Evolutionary conservation across 2,113 vertebrate genomes (phyloP).

Genomic region (Istiophorus platypterus): DNA sequence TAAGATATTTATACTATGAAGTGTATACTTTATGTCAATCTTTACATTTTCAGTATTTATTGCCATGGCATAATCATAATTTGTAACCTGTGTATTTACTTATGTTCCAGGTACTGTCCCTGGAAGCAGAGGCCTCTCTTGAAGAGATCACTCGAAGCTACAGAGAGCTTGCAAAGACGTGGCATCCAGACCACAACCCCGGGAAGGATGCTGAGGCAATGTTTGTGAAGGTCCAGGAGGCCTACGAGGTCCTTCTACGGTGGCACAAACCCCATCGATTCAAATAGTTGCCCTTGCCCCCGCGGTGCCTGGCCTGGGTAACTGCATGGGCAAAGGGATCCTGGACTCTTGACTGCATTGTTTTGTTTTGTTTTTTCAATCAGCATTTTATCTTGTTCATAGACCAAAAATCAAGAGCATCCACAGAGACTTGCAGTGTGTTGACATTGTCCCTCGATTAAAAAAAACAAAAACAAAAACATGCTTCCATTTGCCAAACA

Average conservation of each 20-base stretch:
- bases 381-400: neutral
- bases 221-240: conserved; percentile 91
- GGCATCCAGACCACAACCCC: conserved; percentile 93
- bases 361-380: neutral
- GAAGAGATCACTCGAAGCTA: conserved; percentile 89
- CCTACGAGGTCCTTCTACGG: conserved; percentile 85
- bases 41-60: neutral
- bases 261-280: conserved; percentile 70
- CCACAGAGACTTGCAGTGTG: neutral
- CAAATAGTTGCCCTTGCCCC: conserved; percentile 48
- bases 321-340: neutral
- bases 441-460: neutral
- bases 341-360: neutral
- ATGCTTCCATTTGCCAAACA: neutral
- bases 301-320: neutral
- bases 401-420: neutral
- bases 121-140: conserved; percentile 81
- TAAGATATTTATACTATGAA: neutral
- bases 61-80: neutral
- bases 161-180: conserved; percentile 87
- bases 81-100: neutral
- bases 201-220: conserved; percentile 86
- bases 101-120: conserved; percentile 85
- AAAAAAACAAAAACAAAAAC: too few relatives aligned
- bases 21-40: neutral